phyloP scores from a whole-genome alignment of 2,113 vertebrate genomes.

The Speoplatyrhinus poulsoni region DNA sequence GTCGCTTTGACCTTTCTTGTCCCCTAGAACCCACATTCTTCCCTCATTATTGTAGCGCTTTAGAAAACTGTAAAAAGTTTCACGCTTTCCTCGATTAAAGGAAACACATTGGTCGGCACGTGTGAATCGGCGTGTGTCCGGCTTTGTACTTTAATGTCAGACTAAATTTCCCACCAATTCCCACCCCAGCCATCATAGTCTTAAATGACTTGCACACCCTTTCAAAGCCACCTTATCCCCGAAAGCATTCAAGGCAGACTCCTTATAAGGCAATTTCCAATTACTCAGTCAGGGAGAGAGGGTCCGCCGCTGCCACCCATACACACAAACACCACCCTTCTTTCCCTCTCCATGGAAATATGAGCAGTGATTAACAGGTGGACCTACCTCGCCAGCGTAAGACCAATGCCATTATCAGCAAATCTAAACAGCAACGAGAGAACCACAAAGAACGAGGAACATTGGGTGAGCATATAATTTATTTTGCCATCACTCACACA shows the following conservation, averaged over 20 bases:
- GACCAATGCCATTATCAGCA: conserved; percentile 95
- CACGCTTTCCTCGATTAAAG: neutral
- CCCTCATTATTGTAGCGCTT: neutral
- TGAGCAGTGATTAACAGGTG: conserved; percentile 24
- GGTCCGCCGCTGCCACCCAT: conserved; percentile 25
- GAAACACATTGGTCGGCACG: neutral
- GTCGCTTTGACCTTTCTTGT: neutral
- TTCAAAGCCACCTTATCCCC: conserved; percentile 38
- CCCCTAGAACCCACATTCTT: neutral
- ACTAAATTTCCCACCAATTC: conserved; percentile 20
- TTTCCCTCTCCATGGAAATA: conserved; percentile 18
- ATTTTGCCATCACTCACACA: neutral
- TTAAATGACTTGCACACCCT: conserved; percentile 55
- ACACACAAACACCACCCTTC: conserved; percentile 36
- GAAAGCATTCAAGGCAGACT: conserved; percentile 29
- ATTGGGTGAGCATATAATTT: neutral
- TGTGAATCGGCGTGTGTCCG: neutral
- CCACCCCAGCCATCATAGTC: conserved; percentile 26
- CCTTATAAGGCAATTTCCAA: conserved; percentile 69
- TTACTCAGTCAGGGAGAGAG: conserved; percentile 42
- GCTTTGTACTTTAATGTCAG: neutral
- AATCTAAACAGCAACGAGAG: conserved; percentile 79
- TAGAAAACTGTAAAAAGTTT: neutral
- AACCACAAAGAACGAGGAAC: conserved; percentile 2
- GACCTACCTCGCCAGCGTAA: conserved; percentile 92